Base-by-base conservation (phyloP, 2,888 invertebrate species). In the Merodon equestris region DNA sequence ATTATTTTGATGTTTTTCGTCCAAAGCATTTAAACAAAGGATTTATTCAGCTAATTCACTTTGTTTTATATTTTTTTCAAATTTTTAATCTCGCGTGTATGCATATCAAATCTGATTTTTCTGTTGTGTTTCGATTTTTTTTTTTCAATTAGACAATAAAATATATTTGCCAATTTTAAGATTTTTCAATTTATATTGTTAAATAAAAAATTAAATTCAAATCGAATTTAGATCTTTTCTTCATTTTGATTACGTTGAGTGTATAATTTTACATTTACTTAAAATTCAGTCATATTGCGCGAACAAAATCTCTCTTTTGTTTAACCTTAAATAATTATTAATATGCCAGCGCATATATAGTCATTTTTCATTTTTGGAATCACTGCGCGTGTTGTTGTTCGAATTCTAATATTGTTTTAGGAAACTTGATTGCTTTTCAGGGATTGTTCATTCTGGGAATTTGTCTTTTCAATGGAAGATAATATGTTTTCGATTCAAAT, bases 201-300 rank as follows among this genome's bases (percentile, higher is more conserved):
- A 40, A 60, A 79, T 53, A n/a, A n/a, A n/a, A n/a, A n/a, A n/a
- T n/a, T n/a, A n/a, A n/a, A n/a, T n/a, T 57, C 27, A 61, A 72
- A 47, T 71, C 67, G 42, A 66, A 42, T 67, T 53, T 2, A 40
- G 57, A 42, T 68, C 53, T 68, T 68, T 27, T 71, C n/a, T 76
- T 64, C 38, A 64, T 71, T 76, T 72, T 76, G 71, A 72, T 72
- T 76, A 79, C 73, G 56, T 63, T 67, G 47, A 68, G 61, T 77
- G 73, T 77, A 77, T 53, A 79, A 70, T n/a, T 63, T 74, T 79
- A 61, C 15, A 34, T 63, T 74, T 74, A 74, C 68, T 79, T 56
- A 64, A 74, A 74, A 70, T 79, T 79, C 79, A 79, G 79, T 79
- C 79, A 64, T 79, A 61, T 79, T 68, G 68, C 74, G 74, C 73